phyloP scores from a whole-genome alignment of 2,113 vertebrate genomes.

The Sitta europaea region DNA sequence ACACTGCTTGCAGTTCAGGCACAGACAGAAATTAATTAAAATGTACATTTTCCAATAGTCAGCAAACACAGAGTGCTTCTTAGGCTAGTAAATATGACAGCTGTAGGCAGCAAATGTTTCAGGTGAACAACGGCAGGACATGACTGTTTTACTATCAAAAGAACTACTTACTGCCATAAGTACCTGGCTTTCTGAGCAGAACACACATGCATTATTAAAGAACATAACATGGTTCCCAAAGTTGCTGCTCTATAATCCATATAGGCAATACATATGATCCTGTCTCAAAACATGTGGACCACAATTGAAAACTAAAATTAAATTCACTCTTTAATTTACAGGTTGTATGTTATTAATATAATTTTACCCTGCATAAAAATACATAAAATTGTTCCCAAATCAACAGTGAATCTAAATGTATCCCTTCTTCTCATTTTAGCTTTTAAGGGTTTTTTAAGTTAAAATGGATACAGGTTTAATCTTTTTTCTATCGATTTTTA shows the following conservation, averaged over 20 bases:
- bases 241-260: not conserved
- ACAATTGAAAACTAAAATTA: not conserved
- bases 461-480: not conserved
- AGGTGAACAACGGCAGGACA: not conserved
- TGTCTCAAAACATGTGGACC: not conserved
- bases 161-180: not conserved
- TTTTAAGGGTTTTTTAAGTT: no score
- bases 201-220: not conserved
- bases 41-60: not conserved
- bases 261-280: not conserved
- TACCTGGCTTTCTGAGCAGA: not conserved
- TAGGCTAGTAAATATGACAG: not conserved
- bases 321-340: not conserved
- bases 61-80: not conserved
- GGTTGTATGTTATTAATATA: not conserved
- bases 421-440: not conserved
- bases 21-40: not conserved
- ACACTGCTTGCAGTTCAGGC: not conserved
- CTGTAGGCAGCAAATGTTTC: not conserved
- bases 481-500: rapidly evolving
- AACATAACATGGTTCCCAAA: not conserved
- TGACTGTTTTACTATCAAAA: not conserved
- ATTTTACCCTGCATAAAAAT: not conserved
- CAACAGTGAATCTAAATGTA: not conserved
- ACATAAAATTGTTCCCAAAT: not conserved